phyloP scores from a whole-genome alignment of 2,113 vertebrate genomes.

The Saccopteryx bilineata region DNA sequence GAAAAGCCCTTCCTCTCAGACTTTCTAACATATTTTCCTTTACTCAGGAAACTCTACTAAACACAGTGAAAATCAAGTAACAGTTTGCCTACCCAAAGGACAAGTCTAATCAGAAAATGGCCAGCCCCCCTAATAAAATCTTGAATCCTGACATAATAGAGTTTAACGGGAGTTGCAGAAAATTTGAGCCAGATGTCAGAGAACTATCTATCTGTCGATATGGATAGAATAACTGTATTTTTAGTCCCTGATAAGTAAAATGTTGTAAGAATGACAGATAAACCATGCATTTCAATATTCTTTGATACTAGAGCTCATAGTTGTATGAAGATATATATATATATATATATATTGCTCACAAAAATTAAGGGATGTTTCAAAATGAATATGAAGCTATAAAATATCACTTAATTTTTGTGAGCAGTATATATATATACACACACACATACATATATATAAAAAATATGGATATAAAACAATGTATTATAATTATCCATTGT shows the following conservation, averaged over 20 bases:
- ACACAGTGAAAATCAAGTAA: not conserved
- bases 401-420: too few relatives aligned
- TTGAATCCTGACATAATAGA: not conserved
- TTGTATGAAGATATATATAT: not conserved
- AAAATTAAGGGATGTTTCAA: too few relatives aligned
- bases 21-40: not conserved
- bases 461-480: not conserved
- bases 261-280: not conserved
- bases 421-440: not conserved
- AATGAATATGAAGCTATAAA: too few relatives aligned
- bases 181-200: not conserved
- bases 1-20: too few relatives aligned
- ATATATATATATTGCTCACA: not conserved
- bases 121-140: not conserved
- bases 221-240: not conserved
- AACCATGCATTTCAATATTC: not conserved
- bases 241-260: not conserved
- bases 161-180: not conserved
- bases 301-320: not conserved
- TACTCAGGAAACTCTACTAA: not conserved
- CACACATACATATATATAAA: not conserved
- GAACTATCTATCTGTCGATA: not conserved
- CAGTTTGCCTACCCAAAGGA: not conserved
- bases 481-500: not conserved
- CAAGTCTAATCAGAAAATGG: constrained; percentile 10